Evolutionary conservation across 1,140 invertebrate genomes (phyloP).

Genomic region (Meloidogyne floridensis): DNA sequence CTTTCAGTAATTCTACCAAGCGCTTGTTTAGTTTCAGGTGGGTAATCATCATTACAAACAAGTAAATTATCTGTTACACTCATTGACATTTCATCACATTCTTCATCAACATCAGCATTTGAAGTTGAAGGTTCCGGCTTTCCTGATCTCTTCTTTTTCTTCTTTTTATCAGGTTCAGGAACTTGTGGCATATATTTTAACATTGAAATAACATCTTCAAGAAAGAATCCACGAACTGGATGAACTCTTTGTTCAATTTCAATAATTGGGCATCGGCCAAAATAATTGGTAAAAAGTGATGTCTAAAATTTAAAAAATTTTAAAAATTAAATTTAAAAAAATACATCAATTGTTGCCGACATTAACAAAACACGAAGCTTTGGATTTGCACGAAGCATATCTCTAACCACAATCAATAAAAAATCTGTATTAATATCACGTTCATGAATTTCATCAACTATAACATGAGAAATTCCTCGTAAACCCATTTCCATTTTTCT

Average conservation of each 20-base stretch:
- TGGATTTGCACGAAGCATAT: slow-evolving; percentile 68
- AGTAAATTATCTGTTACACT: slow-evolving; percentile 5
- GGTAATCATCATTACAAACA: slow-evolving; percentile 31
- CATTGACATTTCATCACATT: slow-evolving; percentile 33
- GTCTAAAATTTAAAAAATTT: slow-evolving; percentile 26
- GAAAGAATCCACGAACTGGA: slow-evolving; percentile 67
- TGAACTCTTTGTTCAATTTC: slow-evolving; percentile 67
- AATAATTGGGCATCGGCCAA: slow-evolving; percentile 66
- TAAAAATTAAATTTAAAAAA: slow-evolving; percentile 1
- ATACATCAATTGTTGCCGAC: slow-evolving; percentile 69
- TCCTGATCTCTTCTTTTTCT: slow-evolving; percentile 33
- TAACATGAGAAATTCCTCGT: slow-evolving; percentile 73
- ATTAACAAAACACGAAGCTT: slow-evolving; percentile 68
- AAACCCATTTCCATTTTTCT: slow-evolving; percentile 69
- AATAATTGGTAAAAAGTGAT: slow-evolving; percentile 68
- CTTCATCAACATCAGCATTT: slow-evolving; percentile 38
- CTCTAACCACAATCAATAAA: slow-evolving; percentile 68
- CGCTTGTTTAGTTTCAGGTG: slow-evolving; percentile 39
- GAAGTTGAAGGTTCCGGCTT: slow-evolving; percentile 39
- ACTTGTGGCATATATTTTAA: slow-evolving; percentile 51
- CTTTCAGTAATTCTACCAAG: slow-evolving; percentile 52
- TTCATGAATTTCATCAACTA: slow-evolving; percentile 80
- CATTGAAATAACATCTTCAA: slow-evolving; percentile 59
- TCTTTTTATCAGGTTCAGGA: slow-evolving; percentile 43
- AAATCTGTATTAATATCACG: slow-evolving; percentile 72